A percentile compares a stretch with the other conserved stretches of the same genome.
phyloP scores from a whole-genome alignment of 2,113 vertebrate species.

The Grammomys dolichurus region DNA sequence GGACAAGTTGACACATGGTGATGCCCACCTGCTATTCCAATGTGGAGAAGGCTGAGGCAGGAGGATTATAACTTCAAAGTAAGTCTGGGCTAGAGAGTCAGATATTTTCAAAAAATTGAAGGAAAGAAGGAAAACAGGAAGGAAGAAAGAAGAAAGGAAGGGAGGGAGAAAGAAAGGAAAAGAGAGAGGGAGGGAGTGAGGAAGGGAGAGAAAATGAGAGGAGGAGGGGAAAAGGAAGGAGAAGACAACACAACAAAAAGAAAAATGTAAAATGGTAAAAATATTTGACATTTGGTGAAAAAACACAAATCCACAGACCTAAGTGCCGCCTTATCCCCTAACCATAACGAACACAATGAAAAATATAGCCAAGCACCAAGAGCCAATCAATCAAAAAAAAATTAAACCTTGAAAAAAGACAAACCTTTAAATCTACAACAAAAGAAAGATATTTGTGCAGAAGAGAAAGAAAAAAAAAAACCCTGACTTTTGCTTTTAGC shows the following conservation, averaged over 20 bases:
- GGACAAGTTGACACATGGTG: no score
- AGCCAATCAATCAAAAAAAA: neutral
- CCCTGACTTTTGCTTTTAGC: neutral
- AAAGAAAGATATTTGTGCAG: neutral
- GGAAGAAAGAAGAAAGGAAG: neutral
- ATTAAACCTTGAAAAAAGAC: neutral
- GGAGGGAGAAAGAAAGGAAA: neutral
- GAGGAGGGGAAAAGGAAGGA: no score
- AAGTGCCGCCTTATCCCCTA: neutral
- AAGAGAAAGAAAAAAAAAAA: neutral
- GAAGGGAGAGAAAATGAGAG: neutral
- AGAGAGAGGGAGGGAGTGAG: accelerated
- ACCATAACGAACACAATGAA: neutral
- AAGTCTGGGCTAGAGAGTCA: neutral
- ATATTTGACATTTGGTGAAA: neutral
- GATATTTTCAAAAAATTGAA: neutral
- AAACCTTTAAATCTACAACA: neutral
- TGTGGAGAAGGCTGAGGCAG: neutral
- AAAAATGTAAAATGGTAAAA: neutral
- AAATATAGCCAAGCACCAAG: neutral
- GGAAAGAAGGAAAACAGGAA: neutral
- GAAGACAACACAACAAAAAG: neutral
- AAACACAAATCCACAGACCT: neutral
- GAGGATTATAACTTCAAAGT: neutral
- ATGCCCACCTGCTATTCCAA: neutral